Percentiles rank a stretch among this genome's conserved stretches.
Evolutionary conservation across 2,797 vertebrate species (phyloP).

Genomic region (Scolopax rusticola): DNA sequence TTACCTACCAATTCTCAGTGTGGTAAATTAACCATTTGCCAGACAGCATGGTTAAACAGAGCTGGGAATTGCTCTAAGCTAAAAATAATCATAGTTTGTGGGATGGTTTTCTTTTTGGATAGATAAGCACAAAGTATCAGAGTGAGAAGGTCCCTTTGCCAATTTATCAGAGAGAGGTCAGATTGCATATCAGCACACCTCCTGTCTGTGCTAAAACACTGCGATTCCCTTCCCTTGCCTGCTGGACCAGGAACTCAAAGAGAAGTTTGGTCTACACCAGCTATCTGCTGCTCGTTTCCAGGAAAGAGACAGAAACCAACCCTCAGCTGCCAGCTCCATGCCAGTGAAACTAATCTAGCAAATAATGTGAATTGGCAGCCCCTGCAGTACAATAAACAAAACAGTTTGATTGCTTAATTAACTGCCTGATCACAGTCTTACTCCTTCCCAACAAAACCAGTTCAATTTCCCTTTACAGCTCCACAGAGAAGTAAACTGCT

Average conservation of each 20-base stretch:
- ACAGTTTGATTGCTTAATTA: conserved; percentile 39
- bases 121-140: neutral
- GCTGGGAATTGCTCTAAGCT: neutral
- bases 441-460: neutral
- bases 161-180: neutral
- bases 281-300: neutral
- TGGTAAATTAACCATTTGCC: neutral
- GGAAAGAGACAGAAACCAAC: neutral
- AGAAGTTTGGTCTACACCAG: neutral
- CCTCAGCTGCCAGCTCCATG: neutral
- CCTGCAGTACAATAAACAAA: conserved; percentile 4
- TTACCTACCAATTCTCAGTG: neutral
- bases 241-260: neutral
- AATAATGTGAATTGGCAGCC: neutral
- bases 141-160: neutral
- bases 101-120: neutral
- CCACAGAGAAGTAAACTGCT: neutral
- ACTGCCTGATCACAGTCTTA: neutral
- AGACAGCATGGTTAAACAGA: neutral
- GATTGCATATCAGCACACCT: neutral
- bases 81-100: neutral
- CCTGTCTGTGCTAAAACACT: neutral
- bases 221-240: neutral
- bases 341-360: neutral
- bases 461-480: neutral